phyloP scores from a whole-genome alignment of 2,797 vertebrate species.

The Notolepis coatsorum region DNA sequence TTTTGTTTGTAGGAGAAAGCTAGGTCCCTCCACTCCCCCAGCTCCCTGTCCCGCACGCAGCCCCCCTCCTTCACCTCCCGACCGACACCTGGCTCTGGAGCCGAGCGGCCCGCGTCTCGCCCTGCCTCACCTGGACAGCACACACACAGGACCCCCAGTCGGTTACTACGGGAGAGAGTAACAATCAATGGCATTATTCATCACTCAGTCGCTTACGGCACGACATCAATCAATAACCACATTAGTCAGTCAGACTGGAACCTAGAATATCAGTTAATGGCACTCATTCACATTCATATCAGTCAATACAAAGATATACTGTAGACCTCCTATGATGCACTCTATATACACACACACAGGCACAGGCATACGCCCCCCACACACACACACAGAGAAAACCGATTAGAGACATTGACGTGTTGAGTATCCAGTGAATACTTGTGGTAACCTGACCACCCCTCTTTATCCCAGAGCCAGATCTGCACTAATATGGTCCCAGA shows the following conservation, averaged over 20 bases:
- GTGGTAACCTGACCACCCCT: background rate
- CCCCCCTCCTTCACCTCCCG: slow-evolving; percentile 60
- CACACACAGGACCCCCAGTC: background rate
- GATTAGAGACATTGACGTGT: background rate
- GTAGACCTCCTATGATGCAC: background rate
- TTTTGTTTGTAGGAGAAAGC: slow-evolving; percentile 56
- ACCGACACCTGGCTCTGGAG: slow-evolving; percentile 68
- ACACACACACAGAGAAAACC: background rate
- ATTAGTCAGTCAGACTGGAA: background rate
- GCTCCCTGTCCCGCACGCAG: slow-evolving; percentile 56
- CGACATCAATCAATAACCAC: slow-evolving; percentile 7
- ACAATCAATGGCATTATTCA: background rate
- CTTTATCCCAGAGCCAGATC: background rate
- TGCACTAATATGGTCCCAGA: slow-evolving; percentile 27
- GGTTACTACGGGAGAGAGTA: background rate
- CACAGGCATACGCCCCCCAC: background rate
- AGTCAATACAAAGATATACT: background rate
- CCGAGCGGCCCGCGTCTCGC: background rate
- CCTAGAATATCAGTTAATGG: background rate
- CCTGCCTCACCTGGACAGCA: slow-evolving; percentile 11
- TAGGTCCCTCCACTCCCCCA: slow-evolving; percentile 33
- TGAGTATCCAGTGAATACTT: background rate
- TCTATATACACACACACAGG: background rate
- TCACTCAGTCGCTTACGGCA: background rate
- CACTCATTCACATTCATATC: background rate